Evolutionary conservation across 2,113 vertebrate species (phyloP).

Genomic region (Catharus bicknelli): DNA sequence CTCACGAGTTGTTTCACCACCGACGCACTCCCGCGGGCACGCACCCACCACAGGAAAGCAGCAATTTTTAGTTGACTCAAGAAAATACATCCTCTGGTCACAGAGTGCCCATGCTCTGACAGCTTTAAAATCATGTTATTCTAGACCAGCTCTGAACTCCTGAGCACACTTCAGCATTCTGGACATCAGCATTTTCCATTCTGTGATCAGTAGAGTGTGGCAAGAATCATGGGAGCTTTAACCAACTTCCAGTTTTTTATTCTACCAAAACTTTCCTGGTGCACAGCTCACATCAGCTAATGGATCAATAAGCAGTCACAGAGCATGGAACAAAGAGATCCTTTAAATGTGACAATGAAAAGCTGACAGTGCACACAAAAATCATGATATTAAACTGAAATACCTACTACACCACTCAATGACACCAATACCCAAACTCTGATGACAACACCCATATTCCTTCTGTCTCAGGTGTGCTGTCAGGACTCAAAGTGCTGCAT

Average conservation of each 20-base stretch:
- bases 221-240: not conserved
- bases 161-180: not conserved
- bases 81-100: not conserved
- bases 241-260: not conserved
- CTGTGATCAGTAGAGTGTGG: not conserved
- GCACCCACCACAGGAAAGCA: not conserved
- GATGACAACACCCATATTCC: not conserved
- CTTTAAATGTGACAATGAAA: not conserved
- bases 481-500: not conserved
- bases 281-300: not conserved
- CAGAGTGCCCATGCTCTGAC: not conserved
- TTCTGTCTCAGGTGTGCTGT: not conserved
- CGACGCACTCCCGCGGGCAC: not conserved
- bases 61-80: not conserved
- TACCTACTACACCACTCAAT: not conserved
- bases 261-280: not conserved
- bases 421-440: not conserved
- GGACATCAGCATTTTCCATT: not conserved
- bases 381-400: not conserved
- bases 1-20: constrained; percentile 12
- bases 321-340: not conserved
- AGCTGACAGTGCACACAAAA: not conserved
- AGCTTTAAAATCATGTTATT: not conserved
- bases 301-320: not conserved
- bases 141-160: not conserved